Percentiles rank a stretch among this genome's conserved stretches.
Evolutionary conservation across 2,888 invertebrate species (phyloP).

Genomic region (Tachina grossa): DNA sequence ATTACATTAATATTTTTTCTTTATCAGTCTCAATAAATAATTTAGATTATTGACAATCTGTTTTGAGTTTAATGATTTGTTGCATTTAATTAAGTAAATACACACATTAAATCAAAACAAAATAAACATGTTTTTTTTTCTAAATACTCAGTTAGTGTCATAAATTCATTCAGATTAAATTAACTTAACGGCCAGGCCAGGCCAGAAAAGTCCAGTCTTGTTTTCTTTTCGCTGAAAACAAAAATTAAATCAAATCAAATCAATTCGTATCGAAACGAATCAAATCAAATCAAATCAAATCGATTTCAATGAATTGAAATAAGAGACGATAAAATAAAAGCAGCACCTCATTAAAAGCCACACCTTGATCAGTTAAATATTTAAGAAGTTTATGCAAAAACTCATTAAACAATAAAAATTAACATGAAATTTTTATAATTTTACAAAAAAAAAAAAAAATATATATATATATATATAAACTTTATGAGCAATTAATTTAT

Average conservation of each 20-base stretch:
- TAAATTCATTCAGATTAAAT: conserved; percentile 53
- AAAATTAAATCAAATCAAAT: conserved; percentile 37
- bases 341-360: conserved; percentile 67
- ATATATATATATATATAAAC: conserved; percentile 69
- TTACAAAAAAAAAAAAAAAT: conserved; percentile 57
- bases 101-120: conserved; percentile 31
- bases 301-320: conserved; percentile 27
- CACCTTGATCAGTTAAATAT: conserved; percentile 67
- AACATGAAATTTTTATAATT: conserved; percentile 66
- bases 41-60: conserved; percentile 11
- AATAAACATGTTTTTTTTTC: conserved; percentile 49
- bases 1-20: not conserved
- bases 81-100: conserved; percentile 24
- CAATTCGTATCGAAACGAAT: conserved; percentile 16
- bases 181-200: conserved; percentile 27
- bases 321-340: conserved; percentile 55
- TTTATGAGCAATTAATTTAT: conserved; percentile 81
- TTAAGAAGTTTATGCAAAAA: conserved; percentile 63
- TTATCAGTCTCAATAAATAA: conserved; percentile 6
- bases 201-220: conserved; percentile 22
- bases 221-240: conserved; percentile 41
- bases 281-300: conserved; percentile 39
- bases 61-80: conserved; percentile 31
- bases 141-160: conserved; percentile 44
- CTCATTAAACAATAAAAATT: conserved; percentile 61